Conservation (phyloP, 1,140 invertebrate genomes). For the Chymomyza costata region DNA sequence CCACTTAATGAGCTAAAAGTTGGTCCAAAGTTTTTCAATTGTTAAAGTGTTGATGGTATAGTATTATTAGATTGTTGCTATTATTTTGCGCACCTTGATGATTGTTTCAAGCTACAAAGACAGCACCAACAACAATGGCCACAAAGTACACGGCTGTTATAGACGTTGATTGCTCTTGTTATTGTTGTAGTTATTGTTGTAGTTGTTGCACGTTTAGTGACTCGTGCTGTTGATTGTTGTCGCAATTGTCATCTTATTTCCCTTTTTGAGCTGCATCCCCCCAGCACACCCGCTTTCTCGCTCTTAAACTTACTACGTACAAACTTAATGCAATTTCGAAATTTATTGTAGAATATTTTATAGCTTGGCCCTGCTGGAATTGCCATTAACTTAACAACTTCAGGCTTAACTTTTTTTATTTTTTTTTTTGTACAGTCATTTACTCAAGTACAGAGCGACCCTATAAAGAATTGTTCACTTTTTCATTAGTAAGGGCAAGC, state of each 20-base stretch:
- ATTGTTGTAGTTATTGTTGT: slow-evolving; percentile 13
- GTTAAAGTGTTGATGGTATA: slow-evolving; percentile 40
- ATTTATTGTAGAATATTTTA: slow-evolving; percentile 63
- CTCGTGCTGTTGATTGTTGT: slow-evolving; percentile 64
- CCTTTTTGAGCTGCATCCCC: too few species aligned
- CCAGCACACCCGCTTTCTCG: too few species aligned
- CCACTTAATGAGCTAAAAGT: too few species aligned
- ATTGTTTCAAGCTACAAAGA: slow-evolving; percentile 25
- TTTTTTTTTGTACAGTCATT: slow-evolving; percentile 59
- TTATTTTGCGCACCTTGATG: slow-evolving; percentile 36
- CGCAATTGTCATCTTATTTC: slow-evolving; percentile 21
- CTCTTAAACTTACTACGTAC: too few species aligned
- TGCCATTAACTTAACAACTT: slow-evolving; percentile 61
- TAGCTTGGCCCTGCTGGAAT: slow-evolving; percentile 29
- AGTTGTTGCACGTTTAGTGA: slow-evolving; percentile 36
- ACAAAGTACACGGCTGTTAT: too few species aligned
- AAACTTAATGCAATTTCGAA: slow-evolving; percentile 54
- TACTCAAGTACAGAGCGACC: slow-evolving; percentile 7
- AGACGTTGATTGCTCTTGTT: slow-evolving; percentile 3
- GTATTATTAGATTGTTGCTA: slow-evolving; percentile 45
- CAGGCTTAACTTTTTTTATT: too few species aligned
- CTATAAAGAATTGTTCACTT: slow-evolving; percentile 5
- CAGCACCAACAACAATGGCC: too few species aligned
- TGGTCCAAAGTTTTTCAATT: slow-evolving; percentile 40
- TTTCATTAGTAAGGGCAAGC: too few species aligned